Base-by-base conservation (phyloP, 2,113 vertebrate species). In the Myiopsitta monachus region DNA sequence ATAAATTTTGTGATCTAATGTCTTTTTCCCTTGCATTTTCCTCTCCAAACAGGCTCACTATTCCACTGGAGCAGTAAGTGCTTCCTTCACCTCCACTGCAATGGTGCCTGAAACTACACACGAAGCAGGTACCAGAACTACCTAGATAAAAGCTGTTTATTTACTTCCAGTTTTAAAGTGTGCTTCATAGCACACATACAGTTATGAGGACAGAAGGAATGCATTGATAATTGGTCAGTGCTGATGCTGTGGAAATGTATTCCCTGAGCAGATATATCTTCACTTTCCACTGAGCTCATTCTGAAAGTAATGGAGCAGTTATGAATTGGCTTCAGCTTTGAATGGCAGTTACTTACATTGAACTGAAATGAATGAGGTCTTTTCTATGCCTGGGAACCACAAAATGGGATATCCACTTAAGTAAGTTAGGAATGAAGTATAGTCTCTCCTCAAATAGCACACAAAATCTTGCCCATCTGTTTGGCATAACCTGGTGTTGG, bases 11-110 rank as follows among this genome's bases (percentile, higher is more conserved):
- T 55, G 26, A 51, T 64, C n/a, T 86, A 21, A 93, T 67, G 14
- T 38, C 5, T 41, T 87, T 46, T 81, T 75, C 41, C 86, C 26
- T 49, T 88, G 41, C 10, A 8, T 46, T 66, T 68, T 52, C 41
- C 57, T 55, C 64, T 52, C 36, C 23, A 11, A 70, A 75, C 97
- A 99, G 99, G 99, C 99, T 70, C 99, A 99, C 97, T 99, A 99
- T 93, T 99, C 99, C 59, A 99, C 99, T 1, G 99, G 99, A 66
- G 98, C 98, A 94, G 99, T 99, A 27, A 99, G 99, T 2, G 99
- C 99, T 18, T 99, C 99, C 73, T 99, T 99, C 97, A 99, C 99
- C 5, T 99, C 99, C 86, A 99, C 99, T 1, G 99, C 99, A 55
- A 99, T 99, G 99, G 98, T 98, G 43, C 99, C 99, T 3, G 97